These are phyloP conservation scores for Mechanitis messenoides DNA, from an alignment of 2,888 invertebrate species.

Conservation along the genomic window DNA sequence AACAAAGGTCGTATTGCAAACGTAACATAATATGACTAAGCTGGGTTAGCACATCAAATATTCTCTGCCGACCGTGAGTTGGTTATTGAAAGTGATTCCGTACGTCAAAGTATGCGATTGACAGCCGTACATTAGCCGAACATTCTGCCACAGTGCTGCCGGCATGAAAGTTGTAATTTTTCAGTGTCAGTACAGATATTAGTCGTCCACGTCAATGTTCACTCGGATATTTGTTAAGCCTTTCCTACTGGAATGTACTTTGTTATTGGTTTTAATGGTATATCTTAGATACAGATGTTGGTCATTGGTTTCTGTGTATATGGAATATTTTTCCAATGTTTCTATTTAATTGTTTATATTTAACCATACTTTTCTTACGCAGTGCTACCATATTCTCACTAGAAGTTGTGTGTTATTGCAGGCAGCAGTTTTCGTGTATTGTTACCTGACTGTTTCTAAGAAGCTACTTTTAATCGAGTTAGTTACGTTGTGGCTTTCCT, in stretches of 20 bases:
- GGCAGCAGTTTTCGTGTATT: slow-evolving; percentile 60
- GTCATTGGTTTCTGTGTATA: too few species aligned
- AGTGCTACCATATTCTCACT: too few species aligned
- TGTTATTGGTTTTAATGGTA: slow-evolving; percentile 1
- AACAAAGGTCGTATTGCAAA: slow-evolving; percentile 45
- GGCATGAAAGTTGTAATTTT: slow-evolving; percentile 64
- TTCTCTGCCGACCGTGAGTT: slow-evolving; percentile 43
- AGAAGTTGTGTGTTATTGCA: slow-evolving; percentile 50
- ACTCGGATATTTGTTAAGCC: slow-evolving; percentile 52
- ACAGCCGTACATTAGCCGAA: slow-evolving; percentile 72
- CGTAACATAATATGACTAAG: slow-evolving; percentile 51
- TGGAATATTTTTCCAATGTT: too few species aligned
- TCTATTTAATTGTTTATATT: too few species aligned
- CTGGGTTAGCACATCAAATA: slow-evolving; percentile 42
- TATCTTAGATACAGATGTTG: too few species aligned
- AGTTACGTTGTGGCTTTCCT: slow-evolving; percentile 68
- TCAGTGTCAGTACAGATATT: slow-evolving; percentile 68
- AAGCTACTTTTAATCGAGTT: slow-evolving; percentile 65
- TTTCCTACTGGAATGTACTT: slow-evolving; percentile 15
- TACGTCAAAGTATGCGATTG: slow-evolving; percentile 70
- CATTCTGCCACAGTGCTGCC: slow-evolving; percentile 47
- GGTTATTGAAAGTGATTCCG: slow-evolving; percentile 57
- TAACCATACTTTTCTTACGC: too few species aligned
- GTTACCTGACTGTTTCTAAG: slow-evolving; percentile 56
- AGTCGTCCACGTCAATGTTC: slow-evolving; percentile 66